A percentile compares a stretch with the other conserved stretches of the same genome.
These are phyloP conservation scores for Calycopis cecrops DNA, from an alignment of 1,140 invertebrate genomes.

Conservation along the genomic window DNA sequence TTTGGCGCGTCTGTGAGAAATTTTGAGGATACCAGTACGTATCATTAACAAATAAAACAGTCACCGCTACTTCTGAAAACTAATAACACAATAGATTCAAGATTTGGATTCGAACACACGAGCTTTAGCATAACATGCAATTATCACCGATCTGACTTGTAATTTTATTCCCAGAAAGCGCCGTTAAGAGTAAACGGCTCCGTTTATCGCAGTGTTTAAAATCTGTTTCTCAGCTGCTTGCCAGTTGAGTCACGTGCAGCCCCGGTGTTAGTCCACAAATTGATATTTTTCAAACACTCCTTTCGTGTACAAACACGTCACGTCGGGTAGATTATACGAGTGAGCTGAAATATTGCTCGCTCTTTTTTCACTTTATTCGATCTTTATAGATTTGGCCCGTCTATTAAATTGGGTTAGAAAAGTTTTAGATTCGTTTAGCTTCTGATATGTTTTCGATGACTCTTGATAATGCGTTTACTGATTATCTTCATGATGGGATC, in stretches of 20 bases:
- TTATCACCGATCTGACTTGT: too few species aligned
- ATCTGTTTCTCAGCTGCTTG: background rate
- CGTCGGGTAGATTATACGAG: background rate
- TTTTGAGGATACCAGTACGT: too few species aligned
- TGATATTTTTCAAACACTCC: conserved; percentile 55
- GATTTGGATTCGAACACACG: too few species aligned
- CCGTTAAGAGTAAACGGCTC: background rate
- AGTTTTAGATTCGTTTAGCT: background rate
- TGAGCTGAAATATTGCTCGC: background rate
- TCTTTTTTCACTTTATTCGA: background rate
- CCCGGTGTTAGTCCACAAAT: conserved; percentile 47
- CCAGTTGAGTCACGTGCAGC: conserved; percentile 18
- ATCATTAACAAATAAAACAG: too few species aligned
- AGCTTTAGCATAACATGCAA: too few species aligned
- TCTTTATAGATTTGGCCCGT: too few species aligned
- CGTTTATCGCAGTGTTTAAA: conserved; percentile 5
- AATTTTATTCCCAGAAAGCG: too few species aligned
- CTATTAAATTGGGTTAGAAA: background rate
- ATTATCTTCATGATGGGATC: too few species aligned
- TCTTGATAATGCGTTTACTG: too few species aligned
- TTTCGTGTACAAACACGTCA: conserved; percentile 26
- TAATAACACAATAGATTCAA: too few species aligned
- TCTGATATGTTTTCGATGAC: background rate
- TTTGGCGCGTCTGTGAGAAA: too few species aligned
- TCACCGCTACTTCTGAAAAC: too few species aligned